Evolutionary conservation across 2,113 vertebrate species (phyloP), one percentile per base, ranked within the genome.

Genomic region (Limanda limanda): DNA sequence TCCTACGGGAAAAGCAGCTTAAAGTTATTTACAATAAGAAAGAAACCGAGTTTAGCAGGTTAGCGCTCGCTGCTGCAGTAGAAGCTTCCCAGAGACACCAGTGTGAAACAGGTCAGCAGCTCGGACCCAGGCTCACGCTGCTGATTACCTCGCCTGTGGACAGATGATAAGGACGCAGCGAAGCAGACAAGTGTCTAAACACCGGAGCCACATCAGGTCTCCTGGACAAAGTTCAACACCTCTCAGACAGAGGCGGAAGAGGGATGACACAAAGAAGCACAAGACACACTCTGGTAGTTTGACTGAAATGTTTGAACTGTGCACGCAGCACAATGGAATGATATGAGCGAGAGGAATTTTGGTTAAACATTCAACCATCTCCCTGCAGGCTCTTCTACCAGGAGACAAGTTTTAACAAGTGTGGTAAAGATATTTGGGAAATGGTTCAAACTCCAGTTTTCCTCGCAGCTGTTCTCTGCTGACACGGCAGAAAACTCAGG

Each of bases 151-250:
- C 15, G 21, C 1, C 23, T 0, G 54, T 51, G 47, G 58, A 66
- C 10, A 59, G 63, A 5, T 72, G 73, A 78, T 70, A 78, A 55
- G 52, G 12, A n/a, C 11, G 21, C 15, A 2, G 45, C 31, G 18
- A 5, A 21, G 40, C 56, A 57, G 25, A 21, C 23, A 12, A 65
- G 37, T 20, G 20, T 42, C 27, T 12, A 14, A 14, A 1, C 5
- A 4, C 13, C 2, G 15, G 61, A 27, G 64, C 3, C 54, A 56
- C n/a, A 20, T 1, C 4, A 51, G 48, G 42, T 54, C 58, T 45
- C 5, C 18, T 5, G 62, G 55, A 45, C 23, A 61, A 65, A 74
- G 75, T 48, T 54, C 51, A n/a, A n/a, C 6, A 8, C 51, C 20
- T n/a, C 18, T 0, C 51, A n/a, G 51, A 54, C 51, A 51, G 47